phyloP scores from a whole-genome alignment of 2,113 vertebrate species.

The Nesoenas mayeri region DNA sequence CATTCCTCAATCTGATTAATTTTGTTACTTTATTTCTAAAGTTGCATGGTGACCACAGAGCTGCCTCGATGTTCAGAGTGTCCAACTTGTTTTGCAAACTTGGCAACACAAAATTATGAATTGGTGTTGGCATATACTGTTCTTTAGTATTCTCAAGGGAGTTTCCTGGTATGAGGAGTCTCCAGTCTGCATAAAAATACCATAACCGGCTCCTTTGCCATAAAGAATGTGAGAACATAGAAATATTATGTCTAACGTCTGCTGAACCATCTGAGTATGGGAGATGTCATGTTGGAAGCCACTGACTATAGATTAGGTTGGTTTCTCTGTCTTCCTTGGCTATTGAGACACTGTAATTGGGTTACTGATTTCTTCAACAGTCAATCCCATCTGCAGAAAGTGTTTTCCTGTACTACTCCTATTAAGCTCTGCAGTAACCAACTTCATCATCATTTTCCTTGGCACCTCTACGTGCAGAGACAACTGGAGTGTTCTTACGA shows the following conservation, averaged over 20 bases:
- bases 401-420: too few relatives aligned
- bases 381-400: too few relatives aligned
- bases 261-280: too few relatives aligned
- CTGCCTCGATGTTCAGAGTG: not conserved
- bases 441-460: too few relatives aligned
- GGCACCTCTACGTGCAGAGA: too few relatives aligned
- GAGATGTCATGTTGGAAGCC: too few relatives aligned
- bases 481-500: too few relatives aligned
- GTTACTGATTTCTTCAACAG: too few relatives aligned
- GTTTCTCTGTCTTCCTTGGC: too few relatives aligned
- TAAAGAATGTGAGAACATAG: not conserved
- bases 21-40: not conserved
- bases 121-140: not conserved
- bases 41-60: not conserved
- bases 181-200: not conserved
- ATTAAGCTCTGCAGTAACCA: too few relatives aligned
- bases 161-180: not conserved
- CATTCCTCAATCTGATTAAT: not conserved
- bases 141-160: not conserved
- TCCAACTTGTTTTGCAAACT: not conserved
- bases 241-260: not conserved
- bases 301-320: too few relatives aligned
- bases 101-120: not conserved
- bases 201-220: not conserved
- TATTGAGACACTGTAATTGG: too few relatives aligned